Percentiles rank a stretch among this genome's conserved stretches.
Evolutionary conservation across 1,140 invertebrate genomes (phyloP).

Genomic region (Hycleus cichorii): DNA sequence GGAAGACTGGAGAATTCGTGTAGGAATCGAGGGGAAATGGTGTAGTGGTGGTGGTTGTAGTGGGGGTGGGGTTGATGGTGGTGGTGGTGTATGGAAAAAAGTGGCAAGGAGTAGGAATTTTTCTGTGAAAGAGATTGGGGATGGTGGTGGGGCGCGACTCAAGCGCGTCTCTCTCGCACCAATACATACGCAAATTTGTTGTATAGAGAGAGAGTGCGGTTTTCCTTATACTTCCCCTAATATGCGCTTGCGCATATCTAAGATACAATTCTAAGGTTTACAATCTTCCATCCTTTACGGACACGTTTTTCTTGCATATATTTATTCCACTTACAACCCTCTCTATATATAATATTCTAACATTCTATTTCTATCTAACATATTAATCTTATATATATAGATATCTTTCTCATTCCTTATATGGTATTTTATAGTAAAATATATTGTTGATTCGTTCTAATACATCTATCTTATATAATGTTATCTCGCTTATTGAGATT

Average conservation of each 20-base stretch:
- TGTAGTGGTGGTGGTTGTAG: too few relatives aligned
- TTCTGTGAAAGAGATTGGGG: too few relatives aligned
- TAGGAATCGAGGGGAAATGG: too few relatives aligned
- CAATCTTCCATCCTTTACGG: constrained; percentile 21
- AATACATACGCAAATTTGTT: too few relatives aligned
- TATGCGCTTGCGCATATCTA: constrained; percentile 33
- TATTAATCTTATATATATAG: constrained; percentile 29
- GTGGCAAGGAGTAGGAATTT: too few relatives aligned
- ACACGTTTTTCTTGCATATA: constrained; percentile 30
- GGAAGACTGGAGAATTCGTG: too few relatives aligned
- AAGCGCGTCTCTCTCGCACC: too few relatives aligned
- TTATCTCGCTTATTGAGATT: constrained; percentile 28
- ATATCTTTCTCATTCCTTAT: constrained; percentile 30
- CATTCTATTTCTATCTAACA: constrained; percentile 22
- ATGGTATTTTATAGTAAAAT: neutral
- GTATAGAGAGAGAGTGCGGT: neutral
- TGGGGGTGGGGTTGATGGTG: too few relatives aligned
- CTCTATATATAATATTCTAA: constrained; percentile 2
- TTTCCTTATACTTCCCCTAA: constrained; percentile 31
- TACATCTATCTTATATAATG: constrained; percentile 31
- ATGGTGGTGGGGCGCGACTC: constrained; percentile 15
- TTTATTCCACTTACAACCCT: constrained; percentile 31
- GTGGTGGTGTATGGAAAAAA: too few relatives aligned
- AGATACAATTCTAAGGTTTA: constrained; percentile 39
- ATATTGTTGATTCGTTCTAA: constrained; percentile 25